Base-by-base conservation (phyloP, 2,113 vertebrate species). In the Fulica atra region DNA sequence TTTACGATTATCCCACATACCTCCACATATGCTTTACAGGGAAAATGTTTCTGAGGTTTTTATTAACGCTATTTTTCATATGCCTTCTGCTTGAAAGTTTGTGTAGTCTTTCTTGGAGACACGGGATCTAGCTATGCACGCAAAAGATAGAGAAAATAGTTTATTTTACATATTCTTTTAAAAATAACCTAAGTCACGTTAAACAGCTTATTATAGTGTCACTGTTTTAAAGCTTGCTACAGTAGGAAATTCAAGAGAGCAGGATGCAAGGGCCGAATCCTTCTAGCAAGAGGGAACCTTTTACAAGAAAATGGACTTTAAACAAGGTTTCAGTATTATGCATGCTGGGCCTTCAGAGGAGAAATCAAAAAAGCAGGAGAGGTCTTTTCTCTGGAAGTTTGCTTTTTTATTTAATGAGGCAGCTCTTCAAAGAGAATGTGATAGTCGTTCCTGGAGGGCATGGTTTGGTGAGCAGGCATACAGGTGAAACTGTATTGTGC, bases 401-500 rank as follows among this genome's bases (percentile, higher is more conserved):
- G 70, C 91, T 96, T 96, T 95, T 89, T 92, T 93, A 81, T 96
- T 96, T 96, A 96, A 96, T 92, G 88, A 94, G 95, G 82, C 57
- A 93, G 68, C 68, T 81, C 89, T 95, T 96, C 95, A 96, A 96
- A 97, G 92, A 86, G 95, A 96, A 94, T 96, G 81, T 54, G 94
- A 72, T 90, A 96, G 88, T 96, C 77, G 51, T 93, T 97, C 88
- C 95, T 97, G 93, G 96, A 94, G 96, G 96, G 92, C 93, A 96
- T 83, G 60, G 80, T 92, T 94, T 93, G 90, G 93, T 92, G 90
- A 94, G 86, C 48, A 68, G 82, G 70, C 79, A 64, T 72, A 71
- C 86, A 97, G 95, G 95, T 97, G 92, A 96, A 94, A 93, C 57
- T 83, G 51, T 20, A 92, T 71, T 86, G 90, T 81, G 80, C 88